These are phyloP conservation scores for Motacilla alba DNA, from an alignment of 2,113 vertebrate species.

Conservation along the genomic window DNA sequence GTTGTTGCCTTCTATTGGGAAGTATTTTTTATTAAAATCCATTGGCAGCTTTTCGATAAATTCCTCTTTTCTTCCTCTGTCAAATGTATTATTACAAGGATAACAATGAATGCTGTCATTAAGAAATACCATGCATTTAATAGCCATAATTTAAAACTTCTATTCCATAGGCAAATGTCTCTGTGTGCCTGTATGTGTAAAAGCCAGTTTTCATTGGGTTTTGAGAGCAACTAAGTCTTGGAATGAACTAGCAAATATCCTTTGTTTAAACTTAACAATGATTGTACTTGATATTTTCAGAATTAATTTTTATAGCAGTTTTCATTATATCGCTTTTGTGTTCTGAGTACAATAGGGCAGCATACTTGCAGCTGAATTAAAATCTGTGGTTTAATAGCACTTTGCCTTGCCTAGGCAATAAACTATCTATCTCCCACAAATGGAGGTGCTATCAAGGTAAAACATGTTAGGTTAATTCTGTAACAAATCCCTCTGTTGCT, in stretches of 20 bases:
- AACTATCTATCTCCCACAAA: not conserved
- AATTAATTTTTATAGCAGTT: constrained; percentile 42
- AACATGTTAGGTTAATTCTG: constrained; percentile 5
- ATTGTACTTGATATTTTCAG: constrained; percentile 40
- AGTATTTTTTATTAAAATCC: constrained; percentile 32
- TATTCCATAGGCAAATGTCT: not conserved
- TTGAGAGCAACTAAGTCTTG: not conserved
- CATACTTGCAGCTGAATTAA: constrained; percentile 18
- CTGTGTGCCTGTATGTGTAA: not conserved
- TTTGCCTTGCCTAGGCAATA: constrained; percentile 22
- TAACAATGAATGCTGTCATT: constrained; percentile 29
- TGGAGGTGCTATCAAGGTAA: constrained; percentile 23
- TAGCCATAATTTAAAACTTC: constrained; percentile 33
- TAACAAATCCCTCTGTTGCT: not conserved
- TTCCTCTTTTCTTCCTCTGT: not conserved
- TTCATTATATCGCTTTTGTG: constrained; percentile 7
- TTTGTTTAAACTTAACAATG: constrained; percentile 41
- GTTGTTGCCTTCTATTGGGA: not conserved
- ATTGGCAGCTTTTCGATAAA: not conserved
- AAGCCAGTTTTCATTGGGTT: constrained; percentile 11
- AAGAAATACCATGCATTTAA: constrained; percentile 22
- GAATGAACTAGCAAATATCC: not conserved
- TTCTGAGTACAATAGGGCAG: not conserved
- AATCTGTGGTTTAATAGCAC: constrained; percentile 27
- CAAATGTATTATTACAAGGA: constrained; percentile 17